Conservation (phyloP, 1,140 invertebrate genomes). For the Dolichoris vasculosae region DNA sequence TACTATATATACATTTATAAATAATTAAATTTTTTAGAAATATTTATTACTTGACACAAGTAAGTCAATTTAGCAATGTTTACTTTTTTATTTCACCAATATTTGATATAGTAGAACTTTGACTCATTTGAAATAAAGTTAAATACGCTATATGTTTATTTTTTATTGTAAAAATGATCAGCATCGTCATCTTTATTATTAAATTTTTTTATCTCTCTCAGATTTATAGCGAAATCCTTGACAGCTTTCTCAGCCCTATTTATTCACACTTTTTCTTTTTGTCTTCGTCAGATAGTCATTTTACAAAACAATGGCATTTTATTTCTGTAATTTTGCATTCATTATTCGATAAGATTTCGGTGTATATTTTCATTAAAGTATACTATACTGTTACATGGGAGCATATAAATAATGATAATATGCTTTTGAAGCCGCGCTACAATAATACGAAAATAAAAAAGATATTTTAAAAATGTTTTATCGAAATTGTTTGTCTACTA, state of each 20-base stretch:
- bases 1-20: too few species aligned
- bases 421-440: too few species aligned
- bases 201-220: background rate
- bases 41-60: too few species aligned
- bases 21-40: too few species aligned
- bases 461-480: background rate
- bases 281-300: constrained; percentile 23
- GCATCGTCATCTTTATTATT: background rate
- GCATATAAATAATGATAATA: constrained; percentile 12
- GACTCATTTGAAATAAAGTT: too few species aligned
- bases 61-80: too few species aligned
- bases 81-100: too few species aligned
- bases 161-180: too few species aligned
- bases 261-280: constrained; percentile 31
- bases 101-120: too few species aligned
- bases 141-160: too few species aligned
- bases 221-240: constrained; percentile 4
- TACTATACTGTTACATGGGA: background rate
- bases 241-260: constrained; percentile 30
- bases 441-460: background rate
- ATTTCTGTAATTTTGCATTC: constrained; percentile 33
- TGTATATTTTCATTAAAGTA: background rate
- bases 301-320: constrained; percentile 35
- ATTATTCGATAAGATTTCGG: constrained; percentile 27
- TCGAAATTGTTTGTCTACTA: constrained; percentile 10